Percentiles rank a stretch among this genome's conserved stretches.
Evolutionary conservation across 2,888 invertebrate genomes (phyloP).

Genomic region (Lasius fuliginosus): DNA sequence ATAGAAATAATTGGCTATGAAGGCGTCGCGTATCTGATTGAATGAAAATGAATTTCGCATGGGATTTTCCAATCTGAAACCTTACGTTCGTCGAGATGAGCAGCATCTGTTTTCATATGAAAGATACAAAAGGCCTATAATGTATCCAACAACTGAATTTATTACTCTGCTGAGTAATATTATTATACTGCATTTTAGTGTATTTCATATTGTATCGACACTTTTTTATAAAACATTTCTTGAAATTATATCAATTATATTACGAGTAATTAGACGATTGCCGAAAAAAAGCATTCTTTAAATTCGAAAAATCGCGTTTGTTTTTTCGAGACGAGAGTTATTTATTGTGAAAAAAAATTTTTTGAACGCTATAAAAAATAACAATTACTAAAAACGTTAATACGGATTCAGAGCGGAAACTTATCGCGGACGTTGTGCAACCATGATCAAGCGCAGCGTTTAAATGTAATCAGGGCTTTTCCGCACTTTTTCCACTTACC

Average conservation of each 20-base stretch:
- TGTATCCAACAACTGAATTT: neutral
- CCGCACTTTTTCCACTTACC: conserved; percentile 87
- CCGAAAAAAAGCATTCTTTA: neutral
- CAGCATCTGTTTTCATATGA: neutral
- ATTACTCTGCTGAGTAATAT: neutral
- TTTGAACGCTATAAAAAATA: conserved; percentile 6
- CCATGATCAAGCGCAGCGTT: conserved; percentile 5
- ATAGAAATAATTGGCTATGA: conserved; percentile 1
- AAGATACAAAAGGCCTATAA: neutral
- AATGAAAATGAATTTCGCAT: conserved; percentile 19
- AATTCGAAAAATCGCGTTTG: neutral
- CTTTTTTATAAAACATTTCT: neutral
- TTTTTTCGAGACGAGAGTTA: neutral
- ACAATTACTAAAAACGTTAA: conserved; percentile 15
- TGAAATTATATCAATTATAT: neutral
- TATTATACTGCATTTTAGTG: neutral
- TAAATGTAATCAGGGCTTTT: conserved; percentile 27
- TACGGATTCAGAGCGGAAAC: conserved; percentile 10
- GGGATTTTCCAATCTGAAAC: conserved; percentile 17
- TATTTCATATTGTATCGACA: neutral
- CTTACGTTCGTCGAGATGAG: neutral
- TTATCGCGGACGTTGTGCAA: conserved; percentile 7
- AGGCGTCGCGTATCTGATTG: neutral
- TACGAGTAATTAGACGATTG: neutral
- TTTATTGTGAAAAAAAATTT: neutral